phyloP scores from a whole-genome alignment of 2,888 invertebrate species.

The Amphipoea oculea region DNA sequence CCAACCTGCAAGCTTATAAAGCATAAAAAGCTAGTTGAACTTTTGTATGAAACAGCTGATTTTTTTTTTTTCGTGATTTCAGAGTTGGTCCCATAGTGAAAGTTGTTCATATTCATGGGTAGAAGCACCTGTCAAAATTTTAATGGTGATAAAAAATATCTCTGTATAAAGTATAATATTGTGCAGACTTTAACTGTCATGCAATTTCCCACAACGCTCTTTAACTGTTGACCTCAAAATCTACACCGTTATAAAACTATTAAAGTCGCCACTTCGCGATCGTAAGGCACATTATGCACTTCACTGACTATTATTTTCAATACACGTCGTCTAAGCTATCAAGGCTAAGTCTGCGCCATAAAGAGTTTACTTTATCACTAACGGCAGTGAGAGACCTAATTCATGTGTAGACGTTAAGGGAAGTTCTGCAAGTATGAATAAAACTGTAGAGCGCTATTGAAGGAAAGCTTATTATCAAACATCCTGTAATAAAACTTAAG shows the following conservation, averaged over 20 bases:
- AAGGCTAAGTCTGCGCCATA: conserved; percentile 44
- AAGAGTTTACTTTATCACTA: conserved; percentile 63
- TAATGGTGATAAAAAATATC: too few species aligned
- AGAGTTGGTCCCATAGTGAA: too few species aligned
- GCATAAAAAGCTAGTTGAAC: too few species aligned
- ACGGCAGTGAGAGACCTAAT: conserved; percentile 33
- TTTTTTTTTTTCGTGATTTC: too few species aligned
- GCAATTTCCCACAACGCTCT: too few species aligned
- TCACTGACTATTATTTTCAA: conserved; percentile 42
- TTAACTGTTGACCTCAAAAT: background rate
- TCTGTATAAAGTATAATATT: too few species aligned
- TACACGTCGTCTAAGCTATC: conserved; percentile 37
- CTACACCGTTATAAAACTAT: background rate
- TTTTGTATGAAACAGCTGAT: too few species aligned
- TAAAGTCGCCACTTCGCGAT: background rate
- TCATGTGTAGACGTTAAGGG: conserved; percentile 33
- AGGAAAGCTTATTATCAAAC: background rate
- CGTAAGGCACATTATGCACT: conserved; percentile 34
- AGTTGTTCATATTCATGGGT: too few species aligned
- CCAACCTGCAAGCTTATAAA: too few species aligned
- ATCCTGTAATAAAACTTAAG: too few species aligned
- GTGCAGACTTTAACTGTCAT: too few species aligned
- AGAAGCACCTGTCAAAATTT: too few species aligned
- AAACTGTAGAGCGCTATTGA: background rate
- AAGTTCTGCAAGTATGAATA: conserved; percentile 9